Evolutionary conservation across 2,797 vertebrate species (phyloP).

Genomic region (Helicolenus hilgendorfi): DNA sequence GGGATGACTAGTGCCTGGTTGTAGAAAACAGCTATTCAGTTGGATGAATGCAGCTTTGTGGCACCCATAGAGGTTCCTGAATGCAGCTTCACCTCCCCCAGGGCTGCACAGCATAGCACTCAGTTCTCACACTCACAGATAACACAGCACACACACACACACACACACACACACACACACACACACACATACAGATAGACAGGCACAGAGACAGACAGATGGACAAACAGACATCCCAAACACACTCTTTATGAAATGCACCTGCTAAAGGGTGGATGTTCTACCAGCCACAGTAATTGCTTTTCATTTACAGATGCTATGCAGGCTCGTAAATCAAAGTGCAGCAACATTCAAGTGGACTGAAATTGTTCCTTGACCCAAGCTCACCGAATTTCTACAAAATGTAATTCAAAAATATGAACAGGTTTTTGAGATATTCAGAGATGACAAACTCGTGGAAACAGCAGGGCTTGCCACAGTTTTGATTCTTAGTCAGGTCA

Average conservation of each 20-base stretch:
- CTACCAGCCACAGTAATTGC: background rate
- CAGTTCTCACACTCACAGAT: conserved; percentile 78
- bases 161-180: conserved; percentile 2
- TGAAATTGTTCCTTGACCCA: background rate
- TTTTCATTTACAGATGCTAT: background rate
- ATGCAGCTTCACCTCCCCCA: conserved; percentile 77
- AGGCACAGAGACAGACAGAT: background rate
- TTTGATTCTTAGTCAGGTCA: background rate
- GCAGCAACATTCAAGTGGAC: background rate
- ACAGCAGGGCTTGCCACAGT: background rate
- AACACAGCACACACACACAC: conserved; percentile 2
- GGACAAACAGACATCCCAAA: background rate
- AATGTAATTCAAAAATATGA: background rate
- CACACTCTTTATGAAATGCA: conserved; percentile 13
- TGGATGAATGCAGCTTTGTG: conserved; percentile 90
- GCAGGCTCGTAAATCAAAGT: background rate
- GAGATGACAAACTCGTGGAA: background rate
- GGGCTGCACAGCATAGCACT: conserved; percentile 72
- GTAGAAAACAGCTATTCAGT: conserved; percentile 89
- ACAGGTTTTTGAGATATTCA: background rate
- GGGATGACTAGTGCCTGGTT: conserved; percentile 75
- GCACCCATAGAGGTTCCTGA: conserved; percentile 77
- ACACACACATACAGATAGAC: conserved; percentile 57
- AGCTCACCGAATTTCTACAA: background rate
- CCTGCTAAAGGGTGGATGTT: background rate